Percentiles rank a stretch among this genome's conserved stretches.
These are phyloP conservation scores for Limenitis camilla DNA, from an alignment of 2,888 invertebrate genomes.

Conservation along the genomic window DNA sequence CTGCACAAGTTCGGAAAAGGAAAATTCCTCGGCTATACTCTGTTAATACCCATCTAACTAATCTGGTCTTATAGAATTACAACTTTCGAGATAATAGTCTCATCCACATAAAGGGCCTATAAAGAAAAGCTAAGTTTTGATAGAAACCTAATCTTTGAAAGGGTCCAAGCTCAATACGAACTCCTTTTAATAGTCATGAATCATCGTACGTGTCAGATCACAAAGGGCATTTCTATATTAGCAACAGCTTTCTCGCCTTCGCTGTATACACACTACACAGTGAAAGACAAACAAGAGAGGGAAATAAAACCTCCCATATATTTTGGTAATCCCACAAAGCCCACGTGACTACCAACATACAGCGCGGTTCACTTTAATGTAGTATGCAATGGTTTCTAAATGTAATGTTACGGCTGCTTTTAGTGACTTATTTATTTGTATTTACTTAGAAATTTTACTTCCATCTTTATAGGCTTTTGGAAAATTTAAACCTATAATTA, in stretches of 20 bases:
- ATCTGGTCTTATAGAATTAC: no score
- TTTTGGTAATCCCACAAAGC: constrained; percentile 19
- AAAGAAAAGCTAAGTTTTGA: neutral
- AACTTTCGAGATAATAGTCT: neutral
- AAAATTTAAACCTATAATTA: neutral
- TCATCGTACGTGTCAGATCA: constrained; percentile 18
- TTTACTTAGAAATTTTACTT: neutral
- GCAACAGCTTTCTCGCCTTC: constrained; percentile 15
- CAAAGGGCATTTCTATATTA: constrained; percentile 12
- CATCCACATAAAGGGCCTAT: neutral
- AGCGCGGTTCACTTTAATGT: constrained; percentile 13
- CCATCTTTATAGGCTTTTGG: neutral
- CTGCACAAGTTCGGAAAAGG: no score
- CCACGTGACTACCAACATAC: constrained; percentile 14
- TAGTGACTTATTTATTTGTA: neutral
- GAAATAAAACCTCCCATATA: constrained; percentile 15
- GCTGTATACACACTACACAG: constrained; percentile 13
- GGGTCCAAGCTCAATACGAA: constrained; percentile 25
- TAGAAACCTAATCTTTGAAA: neutral
- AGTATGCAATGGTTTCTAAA: constrained; percentile 10
- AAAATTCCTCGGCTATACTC: no score
- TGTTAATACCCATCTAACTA: no score
- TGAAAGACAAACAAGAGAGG: constrained; percentile 7
- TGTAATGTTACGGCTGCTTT: constrained; percentile 3
- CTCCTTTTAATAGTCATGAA: constrained; percentile 12